These are phyloP conservation scores for Chymomyza costata DNA, from an alignment of 1,140 invertebrate genomes.

Conservation along the genomic window DNA sequence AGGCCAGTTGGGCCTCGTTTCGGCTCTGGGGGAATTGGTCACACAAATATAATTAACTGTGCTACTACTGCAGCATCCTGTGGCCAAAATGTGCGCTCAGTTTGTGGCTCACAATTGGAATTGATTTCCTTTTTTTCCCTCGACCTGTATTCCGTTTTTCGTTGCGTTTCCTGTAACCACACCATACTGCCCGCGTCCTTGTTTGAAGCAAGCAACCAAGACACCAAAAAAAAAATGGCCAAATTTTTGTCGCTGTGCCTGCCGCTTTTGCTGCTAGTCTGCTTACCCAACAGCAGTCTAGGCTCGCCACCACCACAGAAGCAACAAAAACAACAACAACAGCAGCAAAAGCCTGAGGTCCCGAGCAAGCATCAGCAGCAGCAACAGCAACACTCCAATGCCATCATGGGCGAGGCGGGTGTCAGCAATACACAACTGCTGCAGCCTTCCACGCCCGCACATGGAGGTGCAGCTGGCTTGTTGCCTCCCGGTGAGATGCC, in stretches of 20 bases:
- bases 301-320: not conserved
- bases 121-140: constrained; percentile 56
- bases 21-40: too few relatives aligned
- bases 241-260: constrained; percentile 19
- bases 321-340: constrained; percentile 26
- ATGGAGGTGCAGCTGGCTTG: constrained; percentile 32
- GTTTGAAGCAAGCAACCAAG: too few relatives aligned
- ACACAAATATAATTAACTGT: too few relatives aligned
- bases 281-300: constrained; percentile 7
- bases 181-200: too few relatives aligned
- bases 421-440: constrained; percentile 58
- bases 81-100: constrained; percentile 59
- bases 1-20: too few relatives aligned
- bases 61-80: constrained; percentile 5
- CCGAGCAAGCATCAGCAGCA: constrained; percentile 44
- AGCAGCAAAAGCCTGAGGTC: constrained; percentile 16
- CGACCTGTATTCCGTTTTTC: constrained; percentile 11
- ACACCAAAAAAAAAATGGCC: constrained; percentile 1
- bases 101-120: constrained; percentile 47
- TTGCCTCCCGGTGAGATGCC: constrained; percentile 34
- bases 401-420: constrained; percentile 69
- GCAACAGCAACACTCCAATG: constrained; percentile 57
- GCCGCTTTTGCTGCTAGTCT: constrained; percentile 8
- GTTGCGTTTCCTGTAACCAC: constrained; percentile 1
- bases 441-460: constrained; percentile 46